Evolutionary conservation across 2,888 invertebrate genomes (phyloP), one percentile per base, ranked within the genome.

Genomic region (Linnaemya tessellans): DNA sequence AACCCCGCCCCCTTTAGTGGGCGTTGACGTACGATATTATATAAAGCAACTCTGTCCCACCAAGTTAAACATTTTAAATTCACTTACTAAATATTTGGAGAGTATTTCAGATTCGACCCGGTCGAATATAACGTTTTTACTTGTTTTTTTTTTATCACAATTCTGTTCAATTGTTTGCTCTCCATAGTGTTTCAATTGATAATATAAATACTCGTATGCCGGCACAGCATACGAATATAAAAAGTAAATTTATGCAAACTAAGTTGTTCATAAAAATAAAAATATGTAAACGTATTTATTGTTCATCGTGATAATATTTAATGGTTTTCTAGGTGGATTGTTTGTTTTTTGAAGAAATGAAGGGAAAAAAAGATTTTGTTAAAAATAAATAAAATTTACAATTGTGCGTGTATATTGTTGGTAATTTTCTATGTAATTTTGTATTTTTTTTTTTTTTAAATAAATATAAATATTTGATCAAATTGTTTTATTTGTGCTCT

Each of bases 401-500:
- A 35, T 56, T 73, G 43, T 58, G 46, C 41, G 70, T 22, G 22
- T 10, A 15, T 20, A 1, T 51, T 51, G 13, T 46, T 18, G 11
- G 11, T 68, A 49, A 58, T 18, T 58, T 68, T 73, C 20, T 60
- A 10, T 74, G 5, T 60, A 4, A 25, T 38, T 54, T 49, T 54
- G 18, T 15, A 64, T 80, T 73, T 80, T 41, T 73, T 80, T 41
- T 73, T 73, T 73, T 56, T 43, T 54, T 43, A 65, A 56, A 65
- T 71, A 80, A 65, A 58, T 67, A 74, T 30, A 58, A 74, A 80
- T 80, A 74, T 80, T 80, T 67, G 58, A 67, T 51, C 41, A 74
- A 60, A 5, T 60, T 49, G 58, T 56, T 73, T 73, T 73, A 58
- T 73, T 58, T 73, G 41, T 18, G 11, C 56, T 22, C 25, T 30